phyloP scores from a whole-genome alignment of 2,888 invertebrate genomes.

The Spilarctia lutea region DNA sequence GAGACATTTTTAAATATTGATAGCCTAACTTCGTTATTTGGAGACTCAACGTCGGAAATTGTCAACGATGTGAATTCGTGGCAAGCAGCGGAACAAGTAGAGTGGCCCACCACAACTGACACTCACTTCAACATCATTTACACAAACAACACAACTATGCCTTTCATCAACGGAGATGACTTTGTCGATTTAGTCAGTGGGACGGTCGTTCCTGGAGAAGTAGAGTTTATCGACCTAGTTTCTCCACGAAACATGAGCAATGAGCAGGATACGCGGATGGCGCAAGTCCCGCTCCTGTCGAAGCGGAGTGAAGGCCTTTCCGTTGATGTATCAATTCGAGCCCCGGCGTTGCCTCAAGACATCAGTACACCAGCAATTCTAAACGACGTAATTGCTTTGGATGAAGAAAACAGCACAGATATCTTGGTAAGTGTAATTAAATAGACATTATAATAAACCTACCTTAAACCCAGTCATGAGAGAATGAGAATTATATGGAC shows the following conservation, averaged over 20 bases:
- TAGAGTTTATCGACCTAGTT: slow-evolving; percentile 72
- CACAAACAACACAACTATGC: slow-evolving; percentile 67
- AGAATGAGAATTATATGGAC: neutral
- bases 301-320: slow-evolving; percentile 59
- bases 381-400: slow-evolving; percentile 78
- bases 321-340: slow-evolving; percentile 67
- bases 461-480: neutral
- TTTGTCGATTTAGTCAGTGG: slow-evolving; percentile 74
- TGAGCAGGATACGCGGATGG: slow-evolving; percentile 44
- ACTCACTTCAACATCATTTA: slow-evolving; percentile 65
- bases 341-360: slow-evolving; percentile 63
- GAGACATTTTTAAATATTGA: slow-evolving; percentile 75
- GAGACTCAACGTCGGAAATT: slow-evolving; percentile 69
- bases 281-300: slow-evolving; percentile 46
- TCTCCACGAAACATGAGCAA: slow-evolving; percentile 68
- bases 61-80: slow-evolving; percentile 63
- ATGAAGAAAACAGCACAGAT: slow-evolving; percentile 72
- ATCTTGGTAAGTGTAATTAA: slow-evolving; percentile 60
- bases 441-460: neutral
- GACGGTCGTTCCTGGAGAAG: slow-evolving; percentile 74
- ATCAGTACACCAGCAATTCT: slow-evolving; percentile 83
- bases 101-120: slow-evolving; percentile 63
- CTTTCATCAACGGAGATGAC: slow-evolving; percentile 78
- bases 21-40: slow-evolving; percentile 76
- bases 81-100: slow-evolving; percentile 59